Base-by-base conservation (phyloP, 1,140 invertebrate species). In the Daktulosphaira vitifoliae region DNA sequence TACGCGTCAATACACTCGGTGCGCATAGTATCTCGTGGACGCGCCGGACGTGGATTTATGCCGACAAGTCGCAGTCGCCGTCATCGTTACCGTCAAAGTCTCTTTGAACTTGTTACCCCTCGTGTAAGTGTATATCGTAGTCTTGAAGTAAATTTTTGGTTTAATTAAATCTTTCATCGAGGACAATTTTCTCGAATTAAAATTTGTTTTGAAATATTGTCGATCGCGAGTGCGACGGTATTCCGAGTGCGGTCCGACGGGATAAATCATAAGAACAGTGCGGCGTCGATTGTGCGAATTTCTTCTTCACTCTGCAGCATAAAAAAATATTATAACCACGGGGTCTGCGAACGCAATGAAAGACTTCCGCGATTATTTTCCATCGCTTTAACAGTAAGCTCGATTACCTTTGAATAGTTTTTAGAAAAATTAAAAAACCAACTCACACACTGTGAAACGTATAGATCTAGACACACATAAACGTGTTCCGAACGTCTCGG, bases 1-100 rank as follows among this genome's bases (percentile, higher is more conserved):
- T 59, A 59, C 56, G 56, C 56, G 56, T 48, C 56, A 62, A 62
- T 48, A 62, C 54, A 62, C 56, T 48, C 56, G 39, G 56, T 48
- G 56, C 42, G 42, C 56, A 46, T 15, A 48, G 56, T 62, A 48
- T 62, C 56, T 62, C 56, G 56, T 39, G 56, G 56, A 62, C 56
- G 56, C 56, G 56, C 56, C 42, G 56, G 26, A 33, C 56, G 56
- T 48, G 44, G 56, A 62, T 62, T 48, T 46, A 46, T 18, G 56
- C 56, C 23, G 38, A 26, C 15, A 2, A 46, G 38, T 5, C 7
- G 11, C 16, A 4, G 16, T 18, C 39, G 13, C 11, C 39, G 7
- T 15, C 16, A 9, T 33, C 26, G 50, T 15, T 1, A 8, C 13
- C n/a, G n/a, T 25, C n/a, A n/a, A n/a, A n/a, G n/a, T n/a, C n/a